A percentile compares a stretch with the other conserved stretches of the same genome.
These are phyloP conservation scores for Calameuta idolon DNA, from an alignment of 2,888 invertebrate genomes.

Conservation along the genomic window DNA sequence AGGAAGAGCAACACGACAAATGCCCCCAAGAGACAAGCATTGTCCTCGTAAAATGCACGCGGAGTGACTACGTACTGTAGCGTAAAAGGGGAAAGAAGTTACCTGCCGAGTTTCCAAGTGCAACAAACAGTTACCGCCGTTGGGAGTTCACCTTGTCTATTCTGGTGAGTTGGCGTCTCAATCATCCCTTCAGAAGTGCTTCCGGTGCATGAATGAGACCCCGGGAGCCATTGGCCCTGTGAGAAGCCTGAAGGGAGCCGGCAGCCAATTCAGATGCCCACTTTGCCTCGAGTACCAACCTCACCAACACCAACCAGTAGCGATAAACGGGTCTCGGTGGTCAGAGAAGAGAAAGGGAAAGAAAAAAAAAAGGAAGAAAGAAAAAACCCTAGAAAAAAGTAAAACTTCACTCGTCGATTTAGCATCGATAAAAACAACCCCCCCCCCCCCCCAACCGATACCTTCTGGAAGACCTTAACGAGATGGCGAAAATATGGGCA, in stretches of 20 bases:
- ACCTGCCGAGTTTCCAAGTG: constrained; percentile 23
- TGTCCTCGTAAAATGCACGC: background rate
- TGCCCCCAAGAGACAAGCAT: too few species aligned
- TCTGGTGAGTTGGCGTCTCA: constrained; percentile 42
- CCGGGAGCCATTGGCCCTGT: constrained; percentile 29
- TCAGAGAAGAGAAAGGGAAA: constrained; percentile 12
- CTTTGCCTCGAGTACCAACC: constrained; percentile 50
- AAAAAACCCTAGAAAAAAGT: constrained; percentile 18
- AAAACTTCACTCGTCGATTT: constrained; percentile 10
- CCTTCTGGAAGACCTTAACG: too few species aligned
- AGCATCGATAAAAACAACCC: constrained; percentile 2
- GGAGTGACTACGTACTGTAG: background rate
- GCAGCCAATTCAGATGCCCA: constrained; percentile 49
- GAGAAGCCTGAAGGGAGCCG: constrained; percentile 39
- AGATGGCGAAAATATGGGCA: too few species aligned
- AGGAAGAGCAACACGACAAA: too few species aligned
- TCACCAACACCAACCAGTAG: constrained; percentile 17
- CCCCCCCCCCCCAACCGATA: too few species aligned
- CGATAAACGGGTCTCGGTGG: constrained; percentile 31
- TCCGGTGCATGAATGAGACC: constrained; percentile 56
- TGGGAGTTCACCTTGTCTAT: constrained; percentile 10
- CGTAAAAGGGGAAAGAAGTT: background rate
- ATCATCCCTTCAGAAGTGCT: constrained; percentile 54
- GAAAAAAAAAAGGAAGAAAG: background rate
- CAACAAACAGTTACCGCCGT: constrained; percentile 20